phyloP scores from a whole-genome alignment of 2,113 vertebrate genomes.

The Gallinago media region DNA sequence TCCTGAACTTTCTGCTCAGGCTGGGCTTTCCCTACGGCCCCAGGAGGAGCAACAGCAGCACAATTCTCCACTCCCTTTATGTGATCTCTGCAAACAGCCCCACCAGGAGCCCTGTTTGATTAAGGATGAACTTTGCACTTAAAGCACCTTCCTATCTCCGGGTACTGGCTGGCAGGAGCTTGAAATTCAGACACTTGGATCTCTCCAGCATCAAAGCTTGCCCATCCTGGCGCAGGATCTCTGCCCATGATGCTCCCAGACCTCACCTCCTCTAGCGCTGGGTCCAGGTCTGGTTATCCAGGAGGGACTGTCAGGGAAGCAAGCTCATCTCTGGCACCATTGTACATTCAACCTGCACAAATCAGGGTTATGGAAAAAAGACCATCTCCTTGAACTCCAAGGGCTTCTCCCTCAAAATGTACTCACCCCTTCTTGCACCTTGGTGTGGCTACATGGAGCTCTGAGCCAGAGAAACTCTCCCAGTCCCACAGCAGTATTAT shows the following conservation, averaged over 20 bases:
- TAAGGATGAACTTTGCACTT: neutral
- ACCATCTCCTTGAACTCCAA: neutral
- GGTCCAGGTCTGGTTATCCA: accelerated
- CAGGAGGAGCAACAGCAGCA: accelerated
- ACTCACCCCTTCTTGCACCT: neutral
- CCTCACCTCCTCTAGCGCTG: accelerated
- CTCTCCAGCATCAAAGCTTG: neutral
- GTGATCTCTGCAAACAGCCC: neutral
- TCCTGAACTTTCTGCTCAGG: neutral
- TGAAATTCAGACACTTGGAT: accelerated
- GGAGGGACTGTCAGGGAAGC: accelerated
- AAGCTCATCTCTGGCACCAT: accelerated
- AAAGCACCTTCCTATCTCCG: neutral
- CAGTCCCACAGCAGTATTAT: neutral
- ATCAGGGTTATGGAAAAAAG: neutral
- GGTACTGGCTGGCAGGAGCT: neutral
- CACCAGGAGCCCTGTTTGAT: neutral
- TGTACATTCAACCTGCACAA: neutral
- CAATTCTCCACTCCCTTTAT: neutral
- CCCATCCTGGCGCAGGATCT: accelerated
- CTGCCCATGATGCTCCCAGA: neutral
- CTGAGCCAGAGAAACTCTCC: neutral
- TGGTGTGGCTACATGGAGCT: accelerated
- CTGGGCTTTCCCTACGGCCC: neutral
- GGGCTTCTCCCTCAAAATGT: neutral